Conservation (phyloP, 2,888 invertebrate species). For the Andrena dorsata region DNA sequence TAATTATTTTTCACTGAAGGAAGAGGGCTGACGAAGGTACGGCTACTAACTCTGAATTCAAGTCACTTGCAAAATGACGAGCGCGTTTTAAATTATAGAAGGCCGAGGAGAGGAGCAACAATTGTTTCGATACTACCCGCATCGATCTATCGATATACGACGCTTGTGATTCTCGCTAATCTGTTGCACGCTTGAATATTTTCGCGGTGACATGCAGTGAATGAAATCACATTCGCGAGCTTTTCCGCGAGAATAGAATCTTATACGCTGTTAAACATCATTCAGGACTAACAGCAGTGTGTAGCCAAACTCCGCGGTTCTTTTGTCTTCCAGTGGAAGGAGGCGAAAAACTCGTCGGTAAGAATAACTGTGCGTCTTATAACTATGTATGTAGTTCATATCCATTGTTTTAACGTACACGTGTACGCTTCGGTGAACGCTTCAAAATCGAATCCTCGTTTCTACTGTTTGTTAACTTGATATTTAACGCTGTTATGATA, state of each 20-base stretch:
- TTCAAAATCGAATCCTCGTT: background rate
- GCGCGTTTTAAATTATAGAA: background rate
- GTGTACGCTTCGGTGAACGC: background rate
- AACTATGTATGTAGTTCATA: too few species aligned
- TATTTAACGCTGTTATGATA: background rate
- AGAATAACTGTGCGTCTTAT: background rate
- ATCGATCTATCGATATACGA: conserved; percentile 40
- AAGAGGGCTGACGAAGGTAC: background rate
- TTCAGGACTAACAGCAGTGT: background rate
- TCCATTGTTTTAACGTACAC: background rate
- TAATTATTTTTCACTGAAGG: background rate
- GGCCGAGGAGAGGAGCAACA: background rate
- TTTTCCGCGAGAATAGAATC: background rate
- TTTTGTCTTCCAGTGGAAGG: background rate
- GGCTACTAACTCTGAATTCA: too few species aligned
- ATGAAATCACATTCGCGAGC: background rate
- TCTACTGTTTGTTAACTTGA: background rate
- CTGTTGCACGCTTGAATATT: conserved; percentile 19
- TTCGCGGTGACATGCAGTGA: background rate
- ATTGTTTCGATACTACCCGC: background rate
- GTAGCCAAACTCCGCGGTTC: background rate
- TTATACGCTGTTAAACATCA: background rate
- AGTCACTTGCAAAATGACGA: background rate
- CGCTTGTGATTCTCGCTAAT: conserved; percentile 14
- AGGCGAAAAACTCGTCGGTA: background rate